phyloP scores from a whole-genome alignment of 1,140 invertebrate species.

The Hyphantria cunea region DNA sequence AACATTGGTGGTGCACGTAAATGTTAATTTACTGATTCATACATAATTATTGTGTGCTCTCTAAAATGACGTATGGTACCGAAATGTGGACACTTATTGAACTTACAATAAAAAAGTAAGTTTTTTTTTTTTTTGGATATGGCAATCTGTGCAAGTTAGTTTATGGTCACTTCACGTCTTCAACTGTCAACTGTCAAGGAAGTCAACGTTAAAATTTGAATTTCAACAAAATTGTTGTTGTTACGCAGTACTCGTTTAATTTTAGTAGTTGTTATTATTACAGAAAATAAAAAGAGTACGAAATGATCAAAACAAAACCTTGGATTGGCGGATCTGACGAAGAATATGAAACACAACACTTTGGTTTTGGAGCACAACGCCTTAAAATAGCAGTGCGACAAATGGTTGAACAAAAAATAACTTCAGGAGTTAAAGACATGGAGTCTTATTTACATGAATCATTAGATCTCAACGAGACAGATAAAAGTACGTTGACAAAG shows the following conservation, averaged over 20 bases:
- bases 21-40: no score
- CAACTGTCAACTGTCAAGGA: background rate
- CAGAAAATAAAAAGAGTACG: background rate
- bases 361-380: conserved; percentile 71
- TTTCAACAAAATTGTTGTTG: background rate
- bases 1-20: no score
- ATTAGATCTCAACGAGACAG: conserved; percentile 64
- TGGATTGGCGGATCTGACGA: conserved; percentile 71
- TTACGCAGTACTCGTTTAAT: background rate
- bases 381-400: conserved; percentile 70
- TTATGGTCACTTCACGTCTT: background rate
- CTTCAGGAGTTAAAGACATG: conserved; percentile 62
- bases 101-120: no score
- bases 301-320: conserved; percentile 62
- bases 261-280: background rate
- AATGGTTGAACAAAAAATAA: conserved; percentile 76
- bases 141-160: no score
- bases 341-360: conserved; percentile 74
- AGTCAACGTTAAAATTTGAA: background rate
- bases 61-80: no score
- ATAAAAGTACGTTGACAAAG: conserved; percentile 58
- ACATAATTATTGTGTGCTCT: no score
- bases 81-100: no score
- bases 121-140: no score
- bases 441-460: conserved; percentile 61